Conservation (phyloP, 1,140 invertebrate genomes). For the Brachionus angularis region DNA sequence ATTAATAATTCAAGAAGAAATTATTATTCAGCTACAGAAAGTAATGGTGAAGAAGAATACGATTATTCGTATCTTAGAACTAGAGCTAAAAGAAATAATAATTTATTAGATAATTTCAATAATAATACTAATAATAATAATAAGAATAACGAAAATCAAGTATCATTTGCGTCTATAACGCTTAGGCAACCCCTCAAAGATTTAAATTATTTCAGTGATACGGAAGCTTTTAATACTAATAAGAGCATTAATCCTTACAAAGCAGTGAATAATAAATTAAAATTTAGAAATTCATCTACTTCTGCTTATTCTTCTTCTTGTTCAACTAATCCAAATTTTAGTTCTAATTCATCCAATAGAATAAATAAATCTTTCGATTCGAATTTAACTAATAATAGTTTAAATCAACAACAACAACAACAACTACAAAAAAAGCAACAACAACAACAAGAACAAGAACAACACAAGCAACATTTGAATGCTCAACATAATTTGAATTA, state of each 20-base stretch:
- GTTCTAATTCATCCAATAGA: not conserved
- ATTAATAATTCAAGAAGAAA: not conserved
- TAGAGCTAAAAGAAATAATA: constrained; percentile 7
- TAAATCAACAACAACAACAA: constrained; percentile 37
- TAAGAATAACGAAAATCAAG: constrained; percentile 10
- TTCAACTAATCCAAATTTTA: not conserved
- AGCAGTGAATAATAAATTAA: not conserved
- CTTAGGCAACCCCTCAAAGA: constrained; percentile 42
- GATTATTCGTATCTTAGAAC: too few species aligned
- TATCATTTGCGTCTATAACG: constrained; percentile 43
- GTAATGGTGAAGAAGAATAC: constrained; percentile 36
- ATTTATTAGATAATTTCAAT: too few species aligned
- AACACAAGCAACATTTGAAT: not conserved
- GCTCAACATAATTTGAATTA: not conserved
- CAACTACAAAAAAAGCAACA: not conserved
- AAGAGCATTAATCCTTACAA: not conserved
- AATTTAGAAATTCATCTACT: constrained; percentile 23
- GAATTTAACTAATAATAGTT: constrained; percentile 14
- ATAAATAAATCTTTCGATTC: not conserved
- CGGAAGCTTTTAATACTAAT: constrained; percentile 20
- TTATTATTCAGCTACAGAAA: constrained; percentile 22
- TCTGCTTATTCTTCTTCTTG: too few species aligned
- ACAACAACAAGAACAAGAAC: not conserved
- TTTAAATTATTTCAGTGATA: constrained; percentile 44
- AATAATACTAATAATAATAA: constrained; percentile 16